phyloP scores from a whole-genome alignment of 2,797 vertebrate genomes.

The Acomys russatus region DNA sequence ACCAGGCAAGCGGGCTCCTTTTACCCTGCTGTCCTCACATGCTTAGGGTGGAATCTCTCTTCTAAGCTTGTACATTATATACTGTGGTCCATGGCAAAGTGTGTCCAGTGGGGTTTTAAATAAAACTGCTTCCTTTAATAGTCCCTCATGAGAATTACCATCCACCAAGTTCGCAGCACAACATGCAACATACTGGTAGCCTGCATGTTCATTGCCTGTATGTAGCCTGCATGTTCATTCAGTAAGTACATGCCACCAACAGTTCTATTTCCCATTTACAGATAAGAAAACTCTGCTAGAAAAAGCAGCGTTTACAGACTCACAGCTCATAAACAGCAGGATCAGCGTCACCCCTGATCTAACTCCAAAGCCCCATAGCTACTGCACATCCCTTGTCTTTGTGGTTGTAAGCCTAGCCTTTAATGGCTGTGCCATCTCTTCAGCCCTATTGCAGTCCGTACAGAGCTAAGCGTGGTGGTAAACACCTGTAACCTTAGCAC shows the following conservation, averaged over 20 bases:
- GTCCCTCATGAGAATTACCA: neutral
- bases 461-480: neutral
- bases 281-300: neutral
- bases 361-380: neutral
- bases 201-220: rapidly evolving
- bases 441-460: neutral
- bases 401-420: too few relatives aligned
- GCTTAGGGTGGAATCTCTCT: neutral
- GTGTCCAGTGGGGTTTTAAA: neutral
- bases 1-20: neutral
- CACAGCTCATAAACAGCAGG: neutral
- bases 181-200: neutral
- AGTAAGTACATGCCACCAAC: neutral
- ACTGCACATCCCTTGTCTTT: neutral
- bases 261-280: neutral
- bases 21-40: neutral
- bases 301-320: neutral
- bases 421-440: too few relatives aligned
- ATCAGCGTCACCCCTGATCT: neutral
- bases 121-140: neutral
- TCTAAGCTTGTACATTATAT: neutral
- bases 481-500: neutral
- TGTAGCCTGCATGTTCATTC: too few relatives aligned
- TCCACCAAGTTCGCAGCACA: neutral
- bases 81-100: neutral